Percentiles rank a stretch among this genome's conserved stretches.
Conservation (phyloP, 2,113 vertebrate species). For the Psilopsiagon aymara region DNA sequence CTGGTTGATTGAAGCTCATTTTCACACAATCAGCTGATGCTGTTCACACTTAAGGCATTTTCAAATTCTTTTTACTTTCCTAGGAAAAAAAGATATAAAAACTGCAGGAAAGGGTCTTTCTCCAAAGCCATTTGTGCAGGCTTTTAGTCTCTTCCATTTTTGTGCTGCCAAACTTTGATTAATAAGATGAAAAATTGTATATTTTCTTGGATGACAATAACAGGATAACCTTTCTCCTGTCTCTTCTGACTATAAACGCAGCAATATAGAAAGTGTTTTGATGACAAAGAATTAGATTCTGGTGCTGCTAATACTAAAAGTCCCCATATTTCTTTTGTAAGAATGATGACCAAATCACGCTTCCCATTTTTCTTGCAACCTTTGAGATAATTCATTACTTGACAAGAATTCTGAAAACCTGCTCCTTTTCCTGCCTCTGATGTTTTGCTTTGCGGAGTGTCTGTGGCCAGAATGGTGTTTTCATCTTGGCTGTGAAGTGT, state of each 20-base stretch:
- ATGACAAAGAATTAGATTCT: not conserved
- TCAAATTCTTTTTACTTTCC: not conserved
- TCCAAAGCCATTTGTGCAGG: not conserved
- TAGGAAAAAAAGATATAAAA: not conserved
- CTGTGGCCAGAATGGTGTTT: not conserved
- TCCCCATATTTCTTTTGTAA: not conserved
- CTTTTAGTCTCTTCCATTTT: not conserved
- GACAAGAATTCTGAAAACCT: not conserved
- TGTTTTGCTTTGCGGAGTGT: not conserved
- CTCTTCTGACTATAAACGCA: not conserved
- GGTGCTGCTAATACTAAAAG: not conserved
- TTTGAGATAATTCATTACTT: not conserved
- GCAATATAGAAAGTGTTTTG: not conserved
- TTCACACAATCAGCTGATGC: conserved; percentile 26
- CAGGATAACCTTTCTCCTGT: not conserved
- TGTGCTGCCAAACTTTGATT: not conserved
- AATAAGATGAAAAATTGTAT: not conserved
- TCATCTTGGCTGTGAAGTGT: not conserved
- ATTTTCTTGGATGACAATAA: not conserved
- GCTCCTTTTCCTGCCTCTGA: not conserved
- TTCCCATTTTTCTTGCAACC: not conserved
- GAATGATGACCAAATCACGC: not conserved
- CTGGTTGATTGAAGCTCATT: conserved; percentile 48
- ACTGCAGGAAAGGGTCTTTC: not conserved
- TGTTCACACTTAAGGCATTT: conserved; percentile 1